Evolutionary conservation across 2,797 vertebrate genomes (phyloP).

Genomic region (Pangasius sanitwongsei): DNA sequence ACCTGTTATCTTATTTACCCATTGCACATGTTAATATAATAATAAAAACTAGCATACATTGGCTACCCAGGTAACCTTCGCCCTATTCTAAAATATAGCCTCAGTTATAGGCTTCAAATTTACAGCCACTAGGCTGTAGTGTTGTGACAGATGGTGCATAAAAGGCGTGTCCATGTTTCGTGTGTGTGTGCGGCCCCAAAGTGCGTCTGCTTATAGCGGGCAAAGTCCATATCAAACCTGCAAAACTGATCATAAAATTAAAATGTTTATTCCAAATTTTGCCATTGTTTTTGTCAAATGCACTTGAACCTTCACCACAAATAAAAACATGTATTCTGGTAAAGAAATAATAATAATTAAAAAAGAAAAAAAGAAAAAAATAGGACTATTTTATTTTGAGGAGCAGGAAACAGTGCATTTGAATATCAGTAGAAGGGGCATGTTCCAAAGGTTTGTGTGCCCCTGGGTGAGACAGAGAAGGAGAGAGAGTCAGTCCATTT

Average conservation of each 20-base stretch:
- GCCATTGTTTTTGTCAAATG: too few species aligned
- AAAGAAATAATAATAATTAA: neutral
- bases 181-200: neutral
- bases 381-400: neutral
- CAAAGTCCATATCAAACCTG: neutral
- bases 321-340: neutral
- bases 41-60: neutral
- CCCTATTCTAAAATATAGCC: neutral
- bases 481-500: slow-evolving; percentile 96
- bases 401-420: neutral
- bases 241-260: neutral
- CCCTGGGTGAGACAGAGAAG: slow-evolving; percentile 65
- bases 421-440: neutral
- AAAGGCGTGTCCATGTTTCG: slow-evolving; percentile 59
- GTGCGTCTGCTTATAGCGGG: neutral
- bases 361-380: too few species aligned
- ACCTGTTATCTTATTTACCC: neutral
- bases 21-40: neutral
- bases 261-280: neutral
- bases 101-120: slow-evolving; percentile 2
- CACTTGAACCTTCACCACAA: neutral
- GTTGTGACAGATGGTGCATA: slow-evolving; percentile 61
- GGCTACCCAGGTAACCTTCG: neutral
- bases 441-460: neutral
- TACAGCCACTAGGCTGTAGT: slow-evolving; percentile 31